phyloP scores from a whole-genome alignment of 2,113 vertebrate genomes.

The Solea solea region DNA sequence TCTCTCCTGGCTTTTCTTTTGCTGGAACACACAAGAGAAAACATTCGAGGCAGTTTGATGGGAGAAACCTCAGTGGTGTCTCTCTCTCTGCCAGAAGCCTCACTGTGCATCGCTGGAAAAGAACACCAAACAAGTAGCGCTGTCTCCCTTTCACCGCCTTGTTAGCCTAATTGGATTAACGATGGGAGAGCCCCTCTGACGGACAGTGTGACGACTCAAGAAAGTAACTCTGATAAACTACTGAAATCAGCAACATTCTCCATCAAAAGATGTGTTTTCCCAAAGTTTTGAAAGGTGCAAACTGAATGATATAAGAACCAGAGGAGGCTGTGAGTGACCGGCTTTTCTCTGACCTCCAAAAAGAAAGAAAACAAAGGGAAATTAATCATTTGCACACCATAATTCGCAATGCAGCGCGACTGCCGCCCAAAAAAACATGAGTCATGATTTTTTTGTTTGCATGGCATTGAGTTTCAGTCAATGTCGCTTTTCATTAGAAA shows the following conservation, averaged over 20 bases:
- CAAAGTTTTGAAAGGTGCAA: too few relatives aligned
- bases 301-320: too few relatives aligned
- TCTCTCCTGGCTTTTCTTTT: neutral
- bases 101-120: constrained; percentile 26
- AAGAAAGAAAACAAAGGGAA: too few relatives aligned
- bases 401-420: too few relatives aligned
- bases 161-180: constrained; percentile 68
- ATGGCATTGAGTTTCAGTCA: too few relatives aligned
- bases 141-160: constrained; percentile 48
- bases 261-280: neutral
- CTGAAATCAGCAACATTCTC: neutral
- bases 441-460: too few relatives aligned
- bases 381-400: too few relatives aligned
- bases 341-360: too few relatives aligned
- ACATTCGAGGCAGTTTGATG: neutral
- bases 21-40: too few relatives aligned
- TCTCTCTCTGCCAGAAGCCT: constrained; percentile 4
- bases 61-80: constrained; percentile 8
- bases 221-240: neutral
- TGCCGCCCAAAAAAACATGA: too few relatives aligned
- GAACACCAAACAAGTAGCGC: constrained; percentile 45
- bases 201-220: neutral
- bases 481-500: too few relatives aligned
- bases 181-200: constrained; percentile 33
- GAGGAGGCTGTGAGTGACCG: too few relatives aligned